A percentile compares a stretch with the other conserved stretches of the same genome.
phyloP scores from a whole-genome alignment of 2,888 invertebrate species.

The Capitulum mitella region DNA sequence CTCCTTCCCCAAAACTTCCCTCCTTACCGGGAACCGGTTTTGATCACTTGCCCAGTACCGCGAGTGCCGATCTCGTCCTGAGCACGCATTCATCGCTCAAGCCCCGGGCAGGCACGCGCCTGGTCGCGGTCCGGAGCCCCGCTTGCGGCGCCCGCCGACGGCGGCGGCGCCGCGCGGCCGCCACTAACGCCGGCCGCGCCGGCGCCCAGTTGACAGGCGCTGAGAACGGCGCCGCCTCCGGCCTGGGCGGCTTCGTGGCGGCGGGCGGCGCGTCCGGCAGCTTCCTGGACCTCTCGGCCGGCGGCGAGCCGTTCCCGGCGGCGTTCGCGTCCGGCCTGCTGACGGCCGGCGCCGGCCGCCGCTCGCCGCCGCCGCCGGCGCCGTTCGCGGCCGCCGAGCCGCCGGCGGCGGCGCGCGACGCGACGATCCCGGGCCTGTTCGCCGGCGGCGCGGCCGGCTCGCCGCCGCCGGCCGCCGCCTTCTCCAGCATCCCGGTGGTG shows the following conservation, averaged over 20 bases:
- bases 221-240: conserved; percentile 1
- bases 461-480: background rate
- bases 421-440: background rate
- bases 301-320: background rate
- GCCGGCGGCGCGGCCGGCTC: background rate
- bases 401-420: background rate
- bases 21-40: no score
- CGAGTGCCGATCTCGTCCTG: no score
- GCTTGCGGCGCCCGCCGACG: no score
- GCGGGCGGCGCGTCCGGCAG: background rate
- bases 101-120: no score
- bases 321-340: background rate
- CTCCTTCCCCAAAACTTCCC: no score
- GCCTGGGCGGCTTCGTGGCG: background rate
- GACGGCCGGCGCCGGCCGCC: background rate
- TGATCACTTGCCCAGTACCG: no score
- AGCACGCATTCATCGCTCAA: no score
- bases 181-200: background rate
- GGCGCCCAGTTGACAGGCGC: background rate
- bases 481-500: background rate
- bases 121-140: no score
- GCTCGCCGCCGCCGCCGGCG: no score
- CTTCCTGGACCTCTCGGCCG: background rate
- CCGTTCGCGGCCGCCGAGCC: background rate
- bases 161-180: background rate